Conservation (phyloP, 2,888 invertebrate species). For the Scaptomyza cyrtandrae region DNA sequence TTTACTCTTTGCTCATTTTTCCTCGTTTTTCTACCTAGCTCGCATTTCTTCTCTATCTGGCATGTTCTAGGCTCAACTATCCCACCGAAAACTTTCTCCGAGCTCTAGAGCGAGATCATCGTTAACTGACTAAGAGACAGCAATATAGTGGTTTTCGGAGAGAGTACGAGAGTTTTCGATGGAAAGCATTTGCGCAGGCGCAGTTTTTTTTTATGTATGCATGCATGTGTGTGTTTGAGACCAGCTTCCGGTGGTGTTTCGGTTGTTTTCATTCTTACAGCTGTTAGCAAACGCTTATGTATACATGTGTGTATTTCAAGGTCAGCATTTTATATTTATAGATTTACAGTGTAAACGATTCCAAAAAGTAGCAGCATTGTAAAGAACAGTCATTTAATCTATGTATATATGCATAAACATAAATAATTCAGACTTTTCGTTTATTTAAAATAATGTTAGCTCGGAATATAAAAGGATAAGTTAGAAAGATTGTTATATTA, state of each 20-base stretch:
- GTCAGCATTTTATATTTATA: conserved; percentile 40
- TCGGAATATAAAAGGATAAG: no score
- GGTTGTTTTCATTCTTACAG: conserved; percentile 45
- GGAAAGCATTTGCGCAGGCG: conserved; percentile 66
- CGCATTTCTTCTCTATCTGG: conserved; percentile 48
- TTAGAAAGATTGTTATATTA: no score
- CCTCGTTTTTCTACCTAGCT: conserved; percentile 61
- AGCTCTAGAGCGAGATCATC: conserved; percentile 17
- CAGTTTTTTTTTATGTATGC: conserved; percentile 23
- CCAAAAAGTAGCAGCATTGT: no score
- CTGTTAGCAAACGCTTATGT: conserved; percentile 48
- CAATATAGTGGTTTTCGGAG: not conserved
- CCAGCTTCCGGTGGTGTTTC: conserved; percentile 74
- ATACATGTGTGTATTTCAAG: conserved; percentile 50
- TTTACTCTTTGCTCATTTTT: conserved; percentile 58
- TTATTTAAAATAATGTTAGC: no score
- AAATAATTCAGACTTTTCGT: no score
- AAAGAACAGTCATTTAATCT: no score
- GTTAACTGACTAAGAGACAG: conserved; percentile 10
- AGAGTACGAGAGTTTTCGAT: conserved; percentile 4
- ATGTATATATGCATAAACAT: no score
- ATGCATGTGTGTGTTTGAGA: conserved; percentile 23
- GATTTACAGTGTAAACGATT: no score
- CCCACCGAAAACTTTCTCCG: conserved; percentile 66
- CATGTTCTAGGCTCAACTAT: conserved; percentile 41